Conservation (phyloP, 2,888 invertebrate species). For the Apodemia duryi region DNA sequence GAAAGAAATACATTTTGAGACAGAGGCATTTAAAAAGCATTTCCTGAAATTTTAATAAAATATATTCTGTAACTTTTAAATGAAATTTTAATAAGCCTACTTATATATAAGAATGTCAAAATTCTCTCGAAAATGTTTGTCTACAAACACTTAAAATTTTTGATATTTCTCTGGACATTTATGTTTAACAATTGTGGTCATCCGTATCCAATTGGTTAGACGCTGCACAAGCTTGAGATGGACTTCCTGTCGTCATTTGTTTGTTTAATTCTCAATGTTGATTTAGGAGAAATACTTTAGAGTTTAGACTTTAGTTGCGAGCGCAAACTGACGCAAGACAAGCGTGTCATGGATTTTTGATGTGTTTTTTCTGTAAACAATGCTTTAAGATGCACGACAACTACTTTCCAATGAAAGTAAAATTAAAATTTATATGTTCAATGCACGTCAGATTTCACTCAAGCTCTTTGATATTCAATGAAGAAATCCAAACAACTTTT, state of each 20-base stretch:
- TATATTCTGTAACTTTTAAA: too few species aligned
- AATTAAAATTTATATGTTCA: not conserved
- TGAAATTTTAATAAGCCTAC: not conserved
- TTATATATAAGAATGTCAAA: not conserved
- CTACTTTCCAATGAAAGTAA: slow-evolving; percentile 32
- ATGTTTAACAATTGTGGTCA: not conserved
- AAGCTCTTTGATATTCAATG: too few species aligned
- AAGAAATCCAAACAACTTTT: too few species aligned
- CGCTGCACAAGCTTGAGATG: slow-evolving; percentile 40
- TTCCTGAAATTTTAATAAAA: too few species aligned
- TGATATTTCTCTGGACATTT: not conserved
- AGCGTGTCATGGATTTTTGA: slow-evolving; percentile 40
- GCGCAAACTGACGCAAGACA: slow-evolving; percentile 60
- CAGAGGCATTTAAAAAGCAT: too few species aligned
- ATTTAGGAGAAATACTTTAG: slow-evolving; percentile 43
- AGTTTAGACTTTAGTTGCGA: slow-evolving; percentile 38
- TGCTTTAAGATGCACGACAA: slow-evolving; percentile 29
- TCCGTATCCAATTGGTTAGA: not conserved
- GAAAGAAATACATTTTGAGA: too few species aligned
- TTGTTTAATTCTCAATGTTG: slow-evolving; percentile 62
- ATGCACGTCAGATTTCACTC: too few species aligned
- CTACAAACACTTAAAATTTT: not conserved
- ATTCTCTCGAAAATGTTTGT: not conserved
- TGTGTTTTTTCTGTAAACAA: slow-evolving; percentile 40
- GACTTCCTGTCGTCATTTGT: slow-evolving; percentile 47